These are phyloP conservation scores for Mormoops blainvillei DNA, from an alignment of 2,113 vertebrate genomes.

Conservation along the genomic window DNA sequence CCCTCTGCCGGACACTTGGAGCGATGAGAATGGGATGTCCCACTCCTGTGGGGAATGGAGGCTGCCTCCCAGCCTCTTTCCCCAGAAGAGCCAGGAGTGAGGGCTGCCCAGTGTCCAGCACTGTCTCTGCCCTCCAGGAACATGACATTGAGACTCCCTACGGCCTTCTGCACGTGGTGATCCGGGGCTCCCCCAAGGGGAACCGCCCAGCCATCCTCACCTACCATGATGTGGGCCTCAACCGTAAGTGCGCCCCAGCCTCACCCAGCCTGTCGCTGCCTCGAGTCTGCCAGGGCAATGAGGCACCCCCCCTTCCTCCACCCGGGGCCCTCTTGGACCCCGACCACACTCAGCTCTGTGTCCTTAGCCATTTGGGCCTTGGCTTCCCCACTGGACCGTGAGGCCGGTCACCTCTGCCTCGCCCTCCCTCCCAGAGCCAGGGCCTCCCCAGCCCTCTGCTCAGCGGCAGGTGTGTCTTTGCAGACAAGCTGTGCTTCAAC, in stretches of 20 bases:
- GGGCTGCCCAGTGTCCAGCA: neutral
- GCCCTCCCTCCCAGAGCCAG: neutral
- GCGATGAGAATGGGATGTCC: neutral
- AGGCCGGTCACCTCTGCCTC: neutral
- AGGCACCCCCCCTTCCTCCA: neutral
- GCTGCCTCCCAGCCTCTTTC: neutral
- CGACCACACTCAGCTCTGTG: neutral
- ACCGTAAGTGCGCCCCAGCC: constrained; percentile 86
- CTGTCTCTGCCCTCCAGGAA: constrained; percentile 81
- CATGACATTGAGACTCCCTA: constrained; percentile 97
- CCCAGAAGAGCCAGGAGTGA: neutral
- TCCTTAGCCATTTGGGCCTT: neutral
- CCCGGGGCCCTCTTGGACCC: rapidly evolving
- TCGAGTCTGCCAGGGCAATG: rapidly evolving
- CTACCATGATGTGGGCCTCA: constrained; percentile 97
- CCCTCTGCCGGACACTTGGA: neutral
- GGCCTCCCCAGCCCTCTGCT: neutral
- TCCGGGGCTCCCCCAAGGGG: constrained; percentile 94
- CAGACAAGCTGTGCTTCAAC: constrained; percentile 99
- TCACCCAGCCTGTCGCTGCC: neutral
- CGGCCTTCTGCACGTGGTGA: constrained; percentile 95
- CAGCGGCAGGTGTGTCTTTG: constrained; percentile 37
- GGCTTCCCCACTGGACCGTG: rapidly evolving
- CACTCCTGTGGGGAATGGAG: neutral
- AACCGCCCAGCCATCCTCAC: constrained; percentile 96